These are phyloP conservation scores for Leptonema lineaticorne DNA, from an alignment of 1,140 invertebrate genomes.

Conservation along the genomic window DNA sequence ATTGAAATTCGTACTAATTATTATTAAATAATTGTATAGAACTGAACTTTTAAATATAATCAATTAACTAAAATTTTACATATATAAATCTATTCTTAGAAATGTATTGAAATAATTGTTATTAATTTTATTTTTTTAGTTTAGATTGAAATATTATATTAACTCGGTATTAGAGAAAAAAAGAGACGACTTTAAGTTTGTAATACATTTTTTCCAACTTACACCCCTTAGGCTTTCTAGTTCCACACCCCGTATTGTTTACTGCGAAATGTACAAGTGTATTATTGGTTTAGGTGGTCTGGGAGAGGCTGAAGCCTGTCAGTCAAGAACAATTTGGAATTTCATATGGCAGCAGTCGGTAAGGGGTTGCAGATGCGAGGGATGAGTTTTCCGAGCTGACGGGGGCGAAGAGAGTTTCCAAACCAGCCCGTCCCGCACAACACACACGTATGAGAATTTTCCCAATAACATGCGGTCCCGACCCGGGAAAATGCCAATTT, in stretches of 20 bases:
- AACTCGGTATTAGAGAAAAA: too few relatives aligned
- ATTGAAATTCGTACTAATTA: too few relatives aligned
- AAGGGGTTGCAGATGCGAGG: conserved; percentile 8
- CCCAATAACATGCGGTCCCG: conserved; percentile 28
- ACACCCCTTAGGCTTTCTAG: not conserved
- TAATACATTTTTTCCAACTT: not conserved
- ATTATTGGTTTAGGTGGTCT: conserved; percentile 29
- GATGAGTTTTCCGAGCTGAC: not conserved
- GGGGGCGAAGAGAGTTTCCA: not conserved
- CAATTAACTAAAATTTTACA: too few relatives aligned
- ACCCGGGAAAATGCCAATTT: conserved; percentile 39
- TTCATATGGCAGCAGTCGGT: conserved; percentile 40
- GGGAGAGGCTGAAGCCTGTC: conserved; percentile 33
- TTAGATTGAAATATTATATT: too few relatives aligned
- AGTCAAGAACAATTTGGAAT: conserved; percentile 43
- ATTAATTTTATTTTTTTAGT: too few relatives aligned
- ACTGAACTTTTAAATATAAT: too few relatives aligned
- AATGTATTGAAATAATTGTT: too few relatives aligned
- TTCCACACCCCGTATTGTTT: not conserved
- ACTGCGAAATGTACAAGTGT: conserved; percentile 7
- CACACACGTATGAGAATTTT: conserved; percentile 32
- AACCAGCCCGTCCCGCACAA: not conserved
- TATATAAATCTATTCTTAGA: too few relatives aligned
- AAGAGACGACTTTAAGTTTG: not conserved
- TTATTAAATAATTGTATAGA: too few relatives aligned